Percentiles rank a stretch among this genome's conserved stretches.
phyloP scores from a whole-genome alignment of 2,888 invertebrate species.

The Drosophila kanekoi region DNA sequence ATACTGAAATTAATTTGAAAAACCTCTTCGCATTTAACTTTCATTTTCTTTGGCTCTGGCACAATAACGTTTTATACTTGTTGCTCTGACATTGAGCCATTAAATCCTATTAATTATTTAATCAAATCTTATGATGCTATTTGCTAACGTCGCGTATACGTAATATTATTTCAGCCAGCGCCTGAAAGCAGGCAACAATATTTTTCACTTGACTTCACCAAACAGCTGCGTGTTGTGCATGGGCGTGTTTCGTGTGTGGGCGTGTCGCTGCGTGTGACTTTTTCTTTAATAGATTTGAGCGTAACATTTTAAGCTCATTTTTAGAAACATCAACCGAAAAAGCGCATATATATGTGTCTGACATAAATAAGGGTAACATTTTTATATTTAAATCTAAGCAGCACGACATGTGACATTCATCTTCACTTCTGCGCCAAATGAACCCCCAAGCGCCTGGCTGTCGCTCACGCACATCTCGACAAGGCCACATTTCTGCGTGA shows the following conservation, averaged over 20 bases:
- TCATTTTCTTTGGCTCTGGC: background rate
- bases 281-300: conserved; percentile 1
- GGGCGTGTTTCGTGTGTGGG: background rate
- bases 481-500: background rate
- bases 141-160: conserved; percentile 34
- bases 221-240: conserved; percentile 1
- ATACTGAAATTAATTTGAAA: conserved; percentile 44
- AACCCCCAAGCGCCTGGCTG: conserved; percentile 2
- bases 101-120: conserved; percentile 66
- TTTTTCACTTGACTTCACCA: conserved; percentile 32
- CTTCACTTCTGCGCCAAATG: background rate
- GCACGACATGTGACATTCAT: background rate
- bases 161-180: conserved; percentile 20
- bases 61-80: conserved; percentile 52
- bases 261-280: no score
- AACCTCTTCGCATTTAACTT: conserved; percentile 4
- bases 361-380: background rate
- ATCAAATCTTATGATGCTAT: conserved; percentile 59
- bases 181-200: conserved; percentile 42
- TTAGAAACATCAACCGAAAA: background rate
- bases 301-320: conserved; percentile 6
- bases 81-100: conserved; percentile 55
- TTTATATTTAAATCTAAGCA: background rate
- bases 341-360: no score
- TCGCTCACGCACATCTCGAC: background rate